Evolutionary conservation across 2,797 vertebrate species (phyloP).

Genomic region (Enoplosus armatus): DNA sequence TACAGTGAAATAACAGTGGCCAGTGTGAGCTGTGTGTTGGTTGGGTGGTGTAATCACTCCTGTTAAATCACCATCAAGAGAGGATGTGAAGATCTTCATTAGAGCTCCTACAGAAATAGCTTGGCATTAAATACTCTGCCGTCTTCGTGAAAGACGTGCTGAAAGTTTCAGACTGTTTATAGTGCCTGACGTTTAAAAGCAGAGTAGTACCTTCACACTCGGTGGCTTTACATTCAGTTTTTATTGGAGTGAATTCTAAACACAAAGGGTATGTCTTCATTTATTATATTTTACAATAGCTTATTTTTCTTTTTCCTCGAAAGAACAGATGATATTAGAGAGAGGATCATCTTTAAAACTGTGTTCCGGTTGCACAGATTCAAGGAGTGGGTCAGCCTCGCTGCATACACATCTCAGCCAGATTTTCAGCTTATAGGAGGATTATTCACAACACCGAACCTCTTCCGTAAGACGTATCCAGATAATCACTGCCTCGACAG

Average conservation of each 20-base stretch:
- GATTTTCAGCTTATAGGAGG: constrained; percentile 76
- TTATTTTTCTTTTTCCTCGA: constrained; percentile 36
- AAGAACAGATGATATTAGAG: constrained; percentile 34
- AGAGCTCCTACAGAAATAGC: constrained; percentile 69
- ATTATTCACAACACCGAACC: constrained; percentile 72
- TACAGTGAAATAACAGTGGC: constrained; percentile 33
- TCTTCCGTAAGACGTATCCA: constrained; percentile 64
- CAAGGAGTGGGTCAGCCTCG: constrained; percentile 51
- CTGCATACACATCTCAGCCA: constrained; percentile 63
- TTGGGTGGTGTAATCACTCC: constrained; percentile 25
- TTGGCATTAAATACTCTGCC: constrained; percentile 52
- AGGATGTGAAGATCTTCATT: constrained; percentile 68
- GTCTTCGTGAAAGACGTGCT: constrained; percentile 28
- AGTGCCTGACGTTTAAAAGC: constrained; percentile 12
- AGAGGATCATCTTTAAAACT: constrained; percentile 47
- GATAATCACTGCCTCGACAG: constrained; percentile 71
- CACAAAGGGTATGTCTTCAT: not conserved
- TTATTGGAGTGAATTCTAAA: constrained; percentile 12
- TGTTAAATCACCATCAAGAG: constrained; percentile 61
- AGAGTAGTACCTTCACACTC: constrained; percentile 5
- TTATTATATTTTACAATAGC: not conserved
- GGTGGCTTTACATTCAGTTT: not conserved
- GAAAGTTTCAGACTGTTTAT: constrained; percentile 44
- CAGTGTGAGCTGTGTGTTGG: constrained; percentile 25
- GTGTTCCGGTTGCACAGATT: constrained; percentile 39